Conservation (phyloP, 1,140 invertebrate genomes). For the Zaprionus capensis region DNA sequence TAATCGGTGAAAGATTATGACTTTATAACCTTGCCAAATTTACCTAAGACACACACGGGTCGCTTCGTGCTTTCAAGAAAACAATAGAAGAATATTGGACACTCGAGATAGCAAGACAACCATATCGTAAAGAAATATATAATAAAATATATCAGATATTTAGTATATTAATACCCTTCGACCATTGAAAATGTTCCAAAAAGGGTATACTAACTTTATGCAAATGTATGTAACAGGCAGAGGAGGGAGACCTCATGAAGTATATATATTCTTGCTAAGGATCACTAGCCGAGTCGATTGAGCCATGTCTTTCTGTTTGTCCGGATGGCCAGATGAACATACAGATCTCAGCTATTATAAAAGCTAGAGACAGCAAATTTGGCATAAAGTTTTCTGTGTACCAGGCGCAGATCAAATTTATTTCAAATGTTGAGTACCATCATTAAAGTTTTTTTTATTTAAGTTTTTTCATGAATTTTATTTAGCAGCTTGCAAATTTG, state of each 20-base stretch:
- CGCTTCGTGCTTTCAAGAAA: background rate
- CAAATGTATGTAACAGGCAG: too few relatives aligned
- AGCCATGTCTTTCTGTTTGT: too few relatives aligned
- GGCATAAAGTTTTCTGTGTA: too few relatives aligned
- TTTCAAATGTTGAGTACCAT: background rate
- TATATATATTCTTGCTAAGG: too few relatives aligned
- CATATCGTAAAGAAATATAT: background rate
- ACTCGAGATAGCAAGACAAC: background rate
- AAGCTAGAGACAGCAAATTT: too few relatives aligned
- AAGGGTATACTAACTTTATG: too few relatives aligned
- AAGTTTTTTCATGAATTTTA: background rate
- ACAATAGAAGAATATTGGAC: background rate
- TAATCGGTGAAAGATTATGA: background rate
- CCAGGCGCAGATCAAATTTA: too few relatives aligned
- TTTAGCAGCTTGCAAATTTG: background rate
- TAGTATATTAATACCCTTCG: background rate
- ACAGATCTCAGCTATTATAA: too few relatives aligned
- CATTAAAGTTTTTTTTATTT: background rate
- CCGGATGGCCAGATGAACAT: too few relatives aligned
- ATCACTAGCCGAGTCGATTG: too few relatives aligned
- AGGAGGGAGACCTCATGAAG: too few relatives aligned
- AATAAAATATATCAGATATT: background rate
- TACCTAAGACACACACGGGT: background rate
- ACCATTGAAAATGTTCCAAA: too few relatives aligned
- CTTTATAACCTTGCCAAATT: background rate